Percentiles rank a stretch among this genome's conserved stretches.
Conservation (phyloP, 2,113 vertebrate species). For the Galbula dea region DNA sequence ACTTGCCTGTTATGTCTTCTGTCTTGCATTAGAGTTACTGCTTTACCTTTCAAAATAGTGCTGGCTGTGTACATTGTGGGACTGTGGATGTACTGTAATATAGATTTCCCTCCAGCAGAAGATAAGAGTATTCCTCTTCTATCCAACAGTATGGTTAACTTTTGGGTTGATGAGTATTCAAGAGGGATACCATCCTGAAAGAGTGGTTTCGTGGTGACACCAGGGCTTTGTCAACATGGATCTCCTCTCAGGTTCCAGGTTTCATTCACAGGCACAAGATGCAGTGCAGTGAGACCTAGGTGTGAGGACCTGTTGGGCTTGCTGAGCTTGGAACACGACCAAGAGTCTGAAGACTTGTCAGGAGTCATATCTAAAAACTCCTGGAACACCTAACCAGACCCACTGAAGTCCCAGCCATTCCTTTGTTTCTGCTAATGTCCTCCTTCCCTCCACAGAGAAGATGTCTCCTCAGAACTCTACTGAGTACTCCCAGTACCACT, state of each 20-base stretch:
- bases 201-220: not conserved
- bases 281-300: accelerated
- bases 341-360: not conserved
- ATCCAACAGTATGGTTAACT: not conserved
- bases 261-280: not conserved
- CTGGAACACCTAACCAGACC: not conserved
- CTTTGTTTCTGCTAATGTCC: not conserved
- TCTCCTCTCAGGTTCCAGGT: not conserved
- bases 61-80: not conserved
- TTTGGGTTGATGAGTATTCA: not conserved
- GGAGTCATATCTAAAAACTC: not conserved
- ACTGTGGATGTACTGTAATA: not conserved
- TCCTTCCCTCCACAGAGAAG: not conserved
- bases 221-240: not conserved
- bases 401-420: not conserved
- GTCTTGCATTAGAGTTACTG: constrained; percentile 24
- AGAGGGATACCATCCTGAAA: not conserved
- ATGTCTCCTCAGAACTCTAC: not conserved
- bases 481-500: not conserved
- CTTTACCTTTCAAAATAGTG: constrained; percentile 2
- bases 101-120: not conserved
- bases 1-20: constrained; percentile 48
- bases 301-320: not conserved
- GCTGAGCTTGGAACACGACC: not conserved
- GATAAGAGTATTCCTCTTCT: not conserved